Evolutionary conservation across 2,888 invertebrate species (phyloP), one percentile per base, ranked within the genome.

Genomic region (Megalurothrips usitatus): DNA sequence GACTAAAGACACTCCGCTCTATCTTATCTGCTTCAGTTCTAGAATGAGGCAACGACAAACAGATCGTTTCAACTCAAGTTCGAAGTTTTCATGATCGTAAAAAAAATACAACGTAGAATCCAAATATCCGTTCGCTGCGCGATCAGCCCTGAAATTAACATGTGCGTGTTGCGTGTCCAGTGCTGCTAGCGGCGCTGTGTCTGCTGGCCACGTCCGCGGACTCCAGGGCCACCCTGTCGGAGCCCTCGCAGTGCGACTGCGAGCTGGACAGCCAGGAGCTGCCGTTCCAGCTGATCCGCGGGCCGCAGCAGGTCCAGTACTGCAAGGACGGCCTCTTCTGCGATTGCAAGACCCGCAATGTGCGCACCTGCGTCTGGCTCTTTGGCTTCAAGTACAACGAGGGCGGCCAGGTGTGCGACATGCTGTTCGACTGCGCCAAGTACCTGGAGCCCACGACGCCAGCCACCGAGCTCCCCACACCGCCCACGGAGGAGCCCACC

Each of bases 271-370:
- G 23, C 68, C 12, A 12, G 68, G 9, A 1, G 26, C 58, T 58
- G 58, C 68, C 9, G 26, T 75, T 23, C 68, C 68, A 75, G 68
- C 68, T 75, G 68, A 75, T 75, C 12, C 68, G 68, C 68, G 68
- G 68, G 1, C 23, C 1, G 12, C 26, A 75, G 23, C 26, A 75
- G 68, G 26, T 75, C 23, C 1, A 23, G 1, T 12, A 12, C 23
- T 75, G 68, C 26, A 0, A 75, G 9, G 23, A 75, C 26, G 23
- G 68, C 26, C 26, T 26, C 26, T 75, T 23, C 68, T 75, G 68
- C 68, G 68, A 75, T 11, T 75, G 68, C 68, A 8, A 26, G 26
- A 2, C 23, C 68, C 26, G 26, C 26, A 26, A 75, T 23, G 58
- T 58, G 58, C 4, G 19, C 26, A 1, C 23, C 68, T 75, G 68